Conservation (phyloP, 2,113 vertebrate genomes). For the Fregetta grallaria region DNA sequence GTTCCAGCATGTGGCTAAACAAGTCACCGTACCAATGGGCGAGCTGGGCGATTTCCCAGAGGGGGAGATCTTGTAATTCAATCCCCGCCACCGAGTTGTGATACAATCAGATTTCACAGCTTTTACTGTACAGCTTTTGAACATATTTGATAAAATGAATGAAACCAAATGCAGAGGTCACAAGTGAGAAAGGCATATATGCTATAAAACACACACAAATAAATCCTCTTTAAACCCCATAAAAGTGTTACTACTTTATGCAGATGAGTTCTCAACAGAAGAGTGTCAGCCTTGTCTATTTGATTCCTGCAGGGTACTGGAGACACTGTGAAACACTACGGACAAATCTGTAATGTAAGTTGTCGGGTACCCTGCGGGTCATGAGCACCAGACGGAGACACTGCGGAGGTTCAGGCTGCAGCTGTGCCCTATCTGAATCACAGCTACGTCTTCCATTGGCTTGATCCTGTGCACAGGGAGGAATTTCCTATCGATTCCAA, state of each 20-base stretch:
- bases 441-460: background rate
- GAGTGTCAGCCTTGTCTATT: background rate
- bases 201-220: background rate
- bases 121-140: background rate
- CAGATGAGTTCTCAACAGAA: background rate
- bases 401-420: background rate
- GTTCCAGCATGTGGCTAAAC: background rate
- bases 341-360: background rate
- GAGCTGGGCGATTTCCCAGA: background rate
- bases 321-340: background rate
- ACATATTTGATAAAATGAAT: background rate
- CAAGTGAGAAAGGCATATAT: background rate
- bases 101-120: background rate
- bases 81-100: background rate
- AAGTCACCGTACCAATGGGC: background rate
- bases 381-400: background rate
- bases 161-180: background rate
- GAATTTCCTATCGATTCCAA: background rate
- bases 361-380: background rate
- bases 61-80: background rate
- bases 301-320: background rate
- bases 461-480: background rate
- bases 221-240: background rate
- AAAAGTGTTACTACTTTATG: background rate
- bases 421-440: background rate